These are phyloP conservation scores for Nycteola revayana DNA, from an alignment of 2,888 invertebrate genomes.

Conservation along the genomic window DNA sequence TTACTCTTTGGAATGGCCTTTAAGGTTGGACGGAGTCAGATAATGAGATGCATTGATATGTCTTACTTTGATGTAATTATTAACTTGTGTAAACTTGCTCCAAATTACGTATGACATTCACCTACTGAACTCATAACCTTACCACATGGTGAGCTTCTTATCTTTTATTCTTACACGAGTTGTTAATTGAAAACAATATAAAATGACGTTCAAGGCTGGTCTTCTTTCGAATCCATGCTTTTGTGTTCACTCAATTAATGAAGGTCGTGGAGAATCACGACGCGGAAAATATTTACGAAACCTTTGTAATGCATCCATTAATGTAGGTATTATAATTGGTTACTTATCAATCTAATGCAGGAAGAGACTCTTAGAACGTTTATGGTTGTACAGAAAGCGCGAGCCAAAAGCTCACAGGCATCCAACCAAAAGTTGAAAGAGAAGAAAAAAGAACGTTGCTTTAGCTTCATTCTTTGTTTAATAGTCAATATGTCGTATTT, in stretches of 20 bases:
- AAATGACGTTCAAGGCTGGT: constrained; percentile 28
- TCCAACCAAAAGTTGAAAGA: too few relatives aligned
- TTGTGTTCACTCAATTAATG: constrained; percentile 42
- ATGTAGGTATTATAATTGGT: too few relatives aligned
- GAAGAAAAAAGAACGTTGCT: too few relatives aligned
- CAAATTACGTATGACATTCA: constrained; percentile 39
- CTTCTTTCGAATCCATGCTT: constrained; percentile 26
- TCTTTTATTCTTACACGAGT: constrained; percentile 21
- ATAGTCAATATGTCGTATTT: too few relatives aligned
- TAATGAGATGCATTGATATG: constrained; percentile 1
- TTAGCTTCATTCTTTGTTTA: too few relatives aligned
- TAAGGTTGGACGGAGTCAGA: constrained; percentile 5
- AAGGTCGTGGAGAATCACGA: constrained; percentile 41
- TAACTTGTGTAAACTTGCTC: constrained; percentile 13
- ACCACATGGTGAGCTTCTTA: constrained; percentile 10
- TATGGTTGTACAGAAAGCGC: too few relatives aligned
- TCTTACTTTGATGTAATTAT: background rate
- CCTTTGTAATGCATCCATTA: constrained; percentile 15
- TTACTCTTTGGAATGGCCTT: background rate
- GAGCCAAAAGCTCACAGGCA: too few relatives aligned
- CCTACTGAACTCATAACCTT: constrained; percentile 32
- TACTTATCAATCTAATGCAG: too few relatives aligned
- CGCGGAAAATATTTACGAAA: constrained; percentile 30
- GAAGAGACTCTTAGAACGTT: too few relatives aligned
- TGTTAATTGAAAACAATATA: constrained; percentile 27